Evolutionary conservation across 2,888 invertebrate genomes (phyloP), one percentile per base, ranked within the genome.

Genomic region (Orchesella flavescens): DNA sequence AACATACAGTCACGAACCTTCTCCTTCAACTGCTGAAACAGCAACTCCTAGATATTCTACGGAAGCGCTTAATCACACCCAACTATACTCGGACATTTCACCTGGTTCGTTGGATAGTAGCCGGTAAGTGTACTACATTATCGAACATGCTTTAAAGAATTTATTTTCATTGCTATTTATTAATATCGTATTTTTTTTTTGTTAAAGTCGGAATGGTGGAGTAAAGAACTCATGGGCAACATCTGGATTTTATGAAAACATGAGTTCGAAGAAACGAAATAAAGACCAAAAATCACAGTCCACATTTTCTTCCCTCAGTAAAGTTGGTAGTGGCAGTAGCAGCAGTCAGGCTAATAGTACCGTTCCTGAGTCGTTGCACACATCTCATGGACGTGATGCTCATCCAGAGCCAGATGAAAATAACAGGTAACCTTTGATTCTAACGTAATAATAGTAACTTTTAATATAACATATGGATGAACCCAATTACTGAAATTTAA

Each of bases 261-360:
- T 87, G 71, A 85, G 85, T 15, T 79, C 84, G 15, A 87, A 87
- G 66, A 86, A 87, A 23, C 79, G 86, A 34, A 87, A 87, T 69
- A 86, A 87, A 19, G 87, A 85, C 34, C 85, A 85, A 49, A 85
- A 85, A 68, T 66, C 79, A n/a, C 83, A 85, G 9, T 53, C 80
- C 13, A 63, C 63, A 13, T 10, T 68, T 23, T 21, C 83, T 13
- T 57, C 76, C 0, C 15, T 65, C 12, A 65, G 65, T 15, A 75
- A 82, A 46, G 15, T 55, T 19, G 61, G 71, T 46, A 55, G 34
- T 34, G 66, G 57, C 57, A 63, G 44, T 49, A 80, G 24, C 34
- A 49, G 15, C 17, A 21, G 57, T 13, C 55, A 23, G 15, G 46
- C 46, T 19, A 72, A 65, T 44, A 71, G 57, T 57, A 46, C 63